Evolutionary conservation across 2,888 invertebrate species (phyloP), one percentile per base, ranked within the genome.

Genomic region (Eurytoma californica): DNA sequence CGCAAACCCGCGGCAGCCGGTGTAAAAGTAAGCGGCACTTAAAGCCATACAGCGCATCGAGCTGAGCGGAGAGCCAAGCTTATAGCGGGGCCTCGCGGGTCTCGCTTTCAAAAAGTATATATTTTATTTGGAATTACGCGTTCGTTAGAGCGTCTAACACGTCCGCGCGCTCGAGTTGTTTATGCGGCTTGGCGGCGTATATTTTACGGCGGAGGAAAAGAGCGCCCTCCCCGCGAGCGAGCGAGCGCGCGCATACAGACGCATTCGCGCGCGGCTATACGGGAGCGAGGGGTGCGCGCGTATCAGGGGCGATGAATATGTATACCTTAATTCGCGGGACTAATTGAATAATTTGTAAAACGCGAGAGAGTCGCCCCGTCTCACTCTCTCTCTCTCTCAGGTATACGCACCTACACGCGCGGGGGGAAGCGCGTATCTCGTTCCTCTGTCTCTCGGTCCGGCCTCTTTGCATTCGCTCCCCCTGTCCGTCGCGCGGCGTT

Each of bases 261-360:
- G 80, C 20, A 61, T 30, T 28, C 55, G 53, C 30, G 47, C 49
- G 58, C 51, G 3, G 68, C 65, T 39, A 24, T 9, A 24, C 39
- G 60, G 47, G 79, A 69, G 76, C 70, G 77, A 76, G 66, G 28
- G 63, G 57, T 60, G 58, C 75, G 72, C 72, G 78, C 70, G 78
- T 77, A 88, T 89, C 89, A 87, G 84, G 83, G 83, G 83, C 88
- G 88, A 90, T 90, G 90, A 90, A 90, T 90, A 90, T 90, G 88
- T 89, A 90, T 90, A 89, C 89, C 88, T 90, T 90, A 90, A 90
- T 90, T 90, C 90, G 89, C 89, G 87, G 86, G 89, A 89, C 89
- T 90, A 90, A 90, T 90, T 90, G 90, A 90, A 90, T 90, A 90
- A 90, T 90, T 90, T 90, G 90, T 90, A 89, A 90, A 90, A 88